phyloP scores from a whole-genome alignment of 1,140 invertebrate species.

The Uloborus diversus region DNA sequence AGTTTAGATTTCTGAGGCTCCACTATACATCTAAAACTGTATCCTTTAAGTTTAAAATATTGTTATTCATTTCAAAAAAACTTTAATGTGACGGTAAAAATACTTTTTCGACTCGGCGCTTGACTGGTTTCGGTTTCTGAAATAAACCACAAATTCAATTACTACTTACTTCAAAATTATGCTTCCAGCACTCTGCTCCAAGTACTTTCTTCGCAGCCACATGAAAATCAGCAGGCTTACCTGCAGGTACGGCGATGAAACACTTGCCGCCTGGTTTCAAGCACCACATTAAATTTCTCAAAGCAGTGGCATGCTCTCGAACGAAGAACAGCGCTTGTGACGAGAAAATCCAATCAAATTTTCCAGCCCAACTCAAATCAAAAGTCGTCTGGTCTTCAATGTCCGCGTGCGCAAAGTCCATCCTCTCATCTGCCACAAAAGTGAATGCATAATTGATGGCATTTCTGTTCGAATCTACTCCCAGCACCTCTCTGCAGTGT shows the following conservation, averaged over 20 bases:
- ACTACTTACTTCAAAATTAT: slow-evolving; percentile 45
- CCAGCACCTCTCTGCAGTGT: slow-evolving; percentile 24
- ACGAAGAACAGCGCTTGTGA: slow-evolving; percentile 49
- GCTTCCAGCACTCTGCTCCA: slow-evolving; percentile 45
- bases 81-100: too few species aligned
- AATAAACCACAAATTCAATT: too few species aligned
- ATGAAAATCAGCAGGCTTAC: slow-evolving; percentile 54
- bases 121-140: too few species aligned
- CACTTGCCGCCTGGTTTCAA: slow-evolving; percentile 47
- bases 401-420: slow-evolving; percentile 51
- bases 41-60: too few species aligned
- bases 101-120: too few species aligned
- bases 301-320: slow-evolving; percentile 16
- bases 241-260: slow-evolving; percentile 49
- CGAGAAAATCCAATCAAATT: slow-evolving; percentile 55
- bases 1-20: too few species aligned
- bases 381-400: slow-evolving; percentile 48
- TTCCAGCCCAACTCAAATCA: slow-evolving; percentile 48
- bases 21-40: too few species aligned
- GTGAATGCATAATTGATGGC: slow-evolving; percentile 46
- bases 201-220: slow-evolving; percentile 40
- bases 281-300: slow-evolving; percentile 56
- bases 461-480: slow-evolving; percentile 43
- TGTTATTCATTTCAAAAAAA: too few species aligned
- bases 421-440: slow-evolving; percentile 49